Evolutionary conservation across 2,113 vertebrate species (phyloP), one percentile per base, ranked within the genome.

Genomic region (Calonectris borealis): DNA sequence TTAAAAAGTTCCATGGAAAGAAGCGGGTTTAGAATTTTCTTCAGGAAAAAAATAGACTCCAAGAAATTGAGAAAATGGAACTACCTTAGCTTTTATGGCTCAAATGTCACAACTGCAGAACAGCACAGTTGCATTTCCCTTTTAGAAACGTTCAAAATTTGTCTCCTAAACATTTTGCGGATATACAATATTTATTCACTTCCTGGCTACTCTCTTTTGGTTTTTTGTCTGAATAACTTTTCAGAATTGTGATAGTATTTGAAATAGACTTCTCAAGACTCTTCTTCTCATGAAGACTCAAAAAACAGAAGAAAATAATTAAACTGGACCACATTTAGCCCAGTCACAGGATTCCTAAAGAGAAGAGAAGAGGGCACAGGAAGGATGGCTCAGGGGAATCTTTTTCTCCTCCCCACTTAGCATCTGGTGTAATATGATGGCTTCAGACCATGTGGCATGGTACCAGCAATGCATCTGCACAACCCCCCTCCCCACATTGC

Each of bases 11-110:
- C 91, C 84, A 81, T 81, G 75, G 83, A 91, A 95, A 82, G 44
- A 95, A 88, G 36, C 71, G 46, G 81, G 58, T 97, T 95, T 84
- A 97, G 87, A 88, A 95, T 94, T 96, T 96, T 97, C 95, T 97
- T 92, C 90, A 90, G 79, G 61, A 95, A 95, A 96, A 31, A 54
- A 94, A 71, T 1, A 75, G 76, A 97, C 80, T 95, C 79, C 93
- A 93, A 94, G 94, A 81, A 85, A 97, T 32, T 85, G 64, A 81
- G 86, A 92, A 93, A 93, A 84, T 87, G 15, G 92, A 97, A 96
- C 38, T 84, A 34, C 83, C 77, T 51, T 94, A 95, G 73, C 69
- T 95, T 96, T 98, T 96, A 89, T 72, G 94, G 86, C 86, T 95
- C 65, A 77, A 69, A 78, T 58, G 49, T 94, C 62, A 90, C 57